A percentile compares a stretch with the other conserved stretches of the same genome.
These are phyloP conservation scores for Bagarius yarrelli DNA, from an alignment of 2,113 vertebrate genomes.

Conservation along the genomic window DNA sequence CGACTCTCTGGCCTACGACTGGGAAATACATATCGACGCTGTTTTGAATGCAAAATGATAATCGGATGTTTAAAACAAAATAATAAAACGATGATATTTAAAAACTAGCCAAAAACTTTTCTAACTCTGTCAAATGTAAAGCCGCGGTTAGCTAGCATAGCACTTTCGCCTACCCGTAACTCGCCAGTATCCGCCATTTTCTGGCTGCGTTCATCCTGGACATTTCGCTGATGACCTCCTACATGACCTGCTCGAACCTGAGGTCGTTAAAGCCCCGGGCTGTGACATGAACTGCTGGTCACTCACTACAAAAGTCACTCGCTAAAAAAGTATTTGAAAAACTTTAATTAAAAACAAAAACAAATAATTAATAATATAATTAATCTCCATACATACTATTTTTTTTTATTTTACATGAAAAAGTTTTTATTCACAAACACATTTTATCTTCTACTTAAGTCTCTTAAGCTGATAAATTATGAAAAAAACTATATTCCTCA, in stretches of 20 bases:
- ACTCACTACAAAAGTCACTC: too few species aligned
- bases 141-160: constrained; percentile 45
- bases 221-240: constrained; percentile 55
- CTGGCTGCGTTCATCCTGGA: constrained; percentile 67
- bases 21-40: neutral
- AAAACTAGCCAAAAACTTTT: neutral
- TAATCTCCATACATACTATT: too few species aligned
- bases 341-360: too few species aligned
- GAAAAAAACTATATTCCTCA: too few species aligned
- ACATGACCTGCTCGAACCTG: constrained; percentile 37
- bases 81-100: constrained; percentile 14
- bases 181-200: constrained; percentile 84
- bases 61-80: neutral
- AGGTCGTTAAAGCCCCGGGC: neutral
- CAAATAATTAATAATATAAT: too few species aligned
- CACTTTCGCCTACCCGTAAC: constrained; percentile 76
- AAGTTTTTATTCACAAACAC: too few species aligned
- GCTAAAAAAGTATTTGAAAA: too few species aligned
- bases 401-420: too few species aligned
- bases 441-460: too few species aligned
- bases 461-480: too few species aligned
- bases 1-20: constrained; percentile 31
- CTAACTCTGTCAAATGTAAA: constrained; percentile 23
- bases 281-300: neutral
- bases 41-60: neutral